Base-by-base conservation (phyloP, 2,113 vertebrate species). In the Zapus hudsonius region DNA sequence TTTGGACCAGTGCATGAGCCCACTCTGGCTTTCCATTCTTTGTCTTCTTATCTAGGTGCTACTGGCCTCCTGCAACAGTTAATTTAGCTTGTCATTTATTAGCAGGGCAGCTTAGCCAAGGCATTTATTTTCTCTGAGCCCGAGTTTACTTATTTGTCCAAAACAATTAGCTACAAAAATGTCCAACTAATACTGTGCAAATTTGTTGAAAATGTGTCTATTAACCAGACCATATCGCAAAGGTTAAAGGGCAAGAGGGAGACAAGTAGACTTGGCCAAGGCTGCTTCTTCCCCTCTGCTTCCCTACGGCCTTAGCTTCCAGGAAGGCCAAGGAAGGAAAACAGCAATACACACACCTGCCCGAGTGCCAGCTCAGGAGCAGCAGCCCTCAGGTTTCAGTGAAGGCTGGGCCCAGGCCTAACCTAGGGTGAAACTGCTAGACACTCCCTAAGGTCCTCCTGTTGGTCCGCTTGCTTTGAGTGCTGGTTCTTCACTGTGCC, bases 191-290 rank as follows among this genome's bases (percentile, higher is more conserved):
- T 91, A 81, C 38, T 87, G 47, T 90, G 78, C 61, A 96, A 69
- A 95, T 78, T 89, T 90, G 69, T 95, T 84, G 55, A 87, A 95
- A 93, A 87, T 91, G 66, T 64, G 74, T 82, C 6, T 87, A 66
- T 91, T 52, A 85, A 81, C 13, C 69, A 95, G 73, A 92, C 95
- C 87, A 95, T 92, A 95, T 76, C 92, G 87, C 93, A 94, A 47
- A 89, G 72, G 11, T 55, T 84, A 25, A 76, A 81, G 76, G 29
- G 33, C 7, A 87, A 36, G 78, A 95, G 87, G 76, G 69, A 64
- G 27, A 2, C 5, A 63, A 44, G 33, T 19, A 25, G 33, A 52
- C 42, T 81, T 75, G 61, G 78, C 84, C 3, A 61, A 61, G 57
- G 55, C 0, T 1, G 38, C 47, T 87, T 91, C 47, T 87, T 91